These are phyloP conservation scores for Parnassius apollo DNA, from an alignment of 2,888 invertebrate species.

Conservation along the genomic window DNA sequence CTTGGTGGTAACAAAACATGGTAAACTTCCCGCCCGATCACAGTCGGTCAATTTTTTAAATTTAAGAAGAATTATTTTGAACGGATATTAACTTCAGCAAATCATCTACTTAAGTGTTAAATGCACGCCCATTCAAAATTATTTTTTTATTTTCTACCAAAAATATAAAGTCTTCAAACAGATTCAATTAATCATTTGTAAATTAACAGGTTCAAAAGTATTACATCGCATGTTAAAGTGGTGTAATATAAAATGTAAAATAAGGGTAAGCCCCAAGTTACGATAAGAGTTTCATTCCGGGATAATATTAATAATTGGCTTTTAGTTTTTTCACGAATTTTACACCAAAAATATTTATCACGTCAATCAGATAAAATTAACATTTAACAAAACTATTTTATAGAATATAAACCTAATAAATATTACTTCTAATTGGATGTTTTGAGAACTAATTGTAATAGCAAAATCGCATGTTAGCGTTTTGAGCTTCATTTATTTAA, in stretches of 20 bases:
- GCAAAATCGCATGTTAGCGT: conserved; percentile 9
- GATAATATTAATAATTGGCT: not conserved
- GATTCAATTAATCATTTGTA: no score
- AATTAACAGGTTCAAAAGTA: not conserved
- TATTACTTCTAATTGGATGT: conserved; percentile 1
- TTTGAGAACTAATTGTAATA: conserved; percentile 17
- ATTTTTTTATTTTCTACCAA: no score
- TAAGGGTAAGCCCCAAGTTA: not conserved
- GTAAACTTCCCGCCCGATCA: no score
- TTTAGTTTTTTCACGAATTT: not conserved
- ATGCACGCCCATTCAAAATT: no score
- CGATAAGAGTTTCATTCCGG: not conserved
- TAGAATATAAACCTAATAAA: conserved; percentile 1
- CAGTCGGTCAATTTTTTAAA: no score
- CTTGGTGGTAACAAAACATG: no score
- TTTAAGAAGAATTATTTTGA: no score
- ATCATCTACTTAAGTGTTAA: no score
- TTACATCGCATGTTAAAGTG: not conserved
- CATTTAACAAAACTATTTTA: not conserved
- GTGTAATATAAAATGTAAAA: not conserved
- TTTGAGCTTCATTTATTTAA: not conserved
- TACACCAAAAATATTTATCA: conserved; percentile 2
- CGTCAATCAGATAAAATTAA: conserved; percentile 4
- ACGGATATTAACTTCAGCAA: no score
- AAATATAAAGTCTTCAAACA: no score